Evolutionary conservation across 2,113 vertebrate genomes (phyloP), one percentile per base, ranked within the genome.

Genomic region (Cephalopholis sonnerati): DNA sequence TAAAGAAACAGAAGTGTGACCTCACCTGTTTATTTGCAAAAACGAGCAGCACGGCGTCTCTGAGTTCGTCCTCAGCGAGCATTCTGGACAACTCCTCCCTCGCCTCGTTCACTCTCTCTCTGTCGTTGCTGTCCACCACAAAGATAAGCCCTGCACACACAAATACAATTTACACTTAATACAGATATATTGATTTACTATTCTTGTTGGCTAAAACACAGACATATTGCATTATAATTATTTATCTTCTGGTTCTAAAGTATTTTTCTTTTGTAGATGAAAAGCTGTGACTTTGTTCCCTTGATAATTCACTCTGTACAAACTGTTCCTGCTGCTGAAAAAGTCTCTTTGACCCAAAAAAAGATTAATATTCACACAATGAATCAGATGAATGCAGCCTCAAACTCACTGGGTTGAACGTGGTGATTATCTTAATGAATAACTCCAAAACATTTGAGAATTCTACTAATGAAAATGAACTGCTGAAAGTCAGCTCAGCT

Each of bases 11-110:
- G n/a, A n/a, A n/a, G n/a, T n/a, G 17, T 6, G 57, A n/a, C 0
- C 87, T 87, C 90, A 96, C 96, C 96, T 97, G 96, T 86, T 97
- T 97, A 91, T 97, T 97, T 72, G 96, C 96, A 80, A 97, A 97
- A 75, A 97, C 96, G 8, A 97, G 91, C 68, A 97, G 93, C 57
- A 96, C 96, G 0, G 96, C 96, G 20, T 97, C 96, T 88, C 96
- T 93, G 85, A 97, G 95, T 63, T 97, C 96, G 12, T 96, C 96
- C 90, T 97, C 97, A 0, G 95, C 92, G 6, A 97, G 89, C 96
- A 97, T 97, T 80, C 95, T 92, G 50, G 92, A 89, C 70, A 97
- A 74, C 81, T 97, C 96, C 91, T 97, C 96, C 74, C 95, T 85
- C 20, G 96, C 96, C 93, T 97, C 97, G 25, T 95, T 97, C 76